Percentiles rank a stretch among this genome's conserved stretches.
These are phyloP conservation scores for Colossoma macropomum DNA, from an alignment of 2,113 vertebrate species.

Conservation along the genomic window DNA sequence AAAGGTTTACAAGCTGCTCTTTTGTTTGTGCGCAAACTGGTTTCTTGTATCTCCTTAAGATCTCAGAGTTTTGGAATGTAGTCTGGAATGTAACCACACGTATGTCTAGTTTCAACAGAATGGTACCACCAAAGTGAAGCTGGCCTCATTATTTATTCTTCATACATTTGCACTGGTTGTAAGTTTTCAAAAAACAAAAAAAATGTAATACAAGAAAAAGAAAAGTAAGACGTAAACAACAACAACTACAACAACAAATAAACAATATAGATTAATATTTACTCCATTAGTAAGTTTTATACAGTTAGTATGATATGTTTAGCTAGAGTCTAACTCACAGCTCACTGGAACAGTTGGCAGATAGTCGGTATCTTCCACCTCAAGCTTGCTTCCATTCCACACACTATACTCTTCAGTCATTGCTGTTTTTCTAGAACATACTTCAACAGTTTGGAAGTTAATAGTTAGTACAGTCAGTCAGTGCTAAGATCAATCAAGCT, in stretches of 20 bases:
- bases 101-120: neutral
- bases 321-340: neutral
- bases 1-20: neutral
- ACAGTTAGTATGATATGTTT: neutral
- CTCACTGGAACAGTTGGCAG: neutral
- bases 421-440: neutral
- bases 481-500: no score
- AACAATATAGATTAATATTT: neutral
- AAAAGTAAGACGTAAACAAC: no score
- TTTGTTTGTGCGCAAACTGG: neutral
- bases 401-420: neutral
- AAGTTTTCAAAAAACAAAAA: neutral
- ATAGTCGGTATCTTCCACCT: neutral
- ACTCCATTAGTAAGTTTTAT: neutral
- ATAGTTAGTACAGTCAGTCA: neutral
- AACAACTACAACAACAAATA: neutral
- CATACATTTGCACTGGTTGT: no score
- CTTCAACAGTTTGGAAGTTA: neutral
- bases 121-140: neutral
- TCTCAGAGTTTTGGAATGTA: constrained; percentile 13
- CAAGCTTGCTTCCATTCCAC: neutral
- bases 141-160: neutral
- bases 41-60: neutral
- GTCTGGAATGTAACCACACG: constrained; percentile 19
- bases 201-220: no score